Percentiles rank a stretch among this genome's conserved stretches.
These are phyloP conservation scores for Seriola rivoliana DNA, from an alignment of 2,113 vertebrate species.

Conservation along the genomic window DNA sequence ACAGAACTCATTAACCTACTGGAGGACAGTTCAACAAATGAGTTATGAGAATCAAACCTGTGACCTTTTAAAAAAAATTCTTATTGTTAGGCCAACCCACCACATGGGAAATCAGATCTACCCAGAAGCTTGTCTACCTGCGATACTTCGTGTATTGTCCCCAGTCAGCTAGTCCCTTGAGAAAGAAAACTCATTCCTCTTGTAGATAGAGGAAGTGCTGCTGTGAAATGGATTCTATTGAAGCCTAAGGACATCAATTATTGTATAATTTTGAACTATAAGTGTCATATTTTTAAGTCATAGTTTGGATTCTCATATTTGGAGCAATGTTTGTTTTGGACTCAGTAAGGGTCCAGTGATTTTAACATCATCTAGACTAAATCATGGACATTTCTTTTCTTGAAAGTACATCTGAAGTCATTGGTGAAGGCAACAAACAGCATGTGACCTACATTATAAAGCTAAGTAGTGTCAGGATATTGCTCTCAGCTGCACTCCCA, in stretches of 20 bases:
- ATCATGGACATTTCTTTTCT: not conserved
- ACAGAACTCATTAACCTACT: constrained; percentile 19
- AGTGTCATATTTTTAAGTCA: not conserved
- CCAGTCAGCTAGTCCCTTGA: not conserved
- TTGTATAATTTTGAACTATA: constrained; percentile 6
- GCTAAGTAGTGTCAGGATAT: constrained; percentile 11
- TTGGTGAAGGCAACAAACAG: constrained; percentile 2
- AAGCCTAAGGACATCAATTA: constrained; percentile 1
- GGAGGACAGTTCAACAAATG: constrained; percentile 12
- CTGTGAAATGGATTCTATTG: not conserved
- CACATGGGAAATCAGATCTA: constrained; percentile 28
- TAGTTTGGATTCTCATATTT: not conserved
- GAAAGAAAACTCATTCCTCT: constrained; percentile 13
- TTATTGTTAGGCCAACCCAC: constrained; percentile 8
- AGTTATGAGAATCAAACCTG: constrained; percentile 11
- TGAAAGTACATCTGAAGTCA: not conserved
- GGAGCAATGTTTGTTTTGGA: not conserved
- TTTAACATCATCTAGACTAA: not conserved
- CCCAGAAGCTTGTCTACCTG: not conserved
- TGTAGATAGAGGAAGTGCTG: not conserved
- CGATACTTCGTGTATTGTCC: not conserved
- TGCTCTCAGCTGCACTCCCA: constrained; percentile 47
- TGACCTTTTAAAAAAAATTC: constrained; percentile 21
- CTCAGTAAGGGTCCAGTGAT: not conserved
- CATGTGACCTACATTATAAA: not conserved